These are phyloP conservation scores for Anguilla obscura DNA, from an alignment of 2,797 vertebrate species.

Conservation along the genomic window DNA sequence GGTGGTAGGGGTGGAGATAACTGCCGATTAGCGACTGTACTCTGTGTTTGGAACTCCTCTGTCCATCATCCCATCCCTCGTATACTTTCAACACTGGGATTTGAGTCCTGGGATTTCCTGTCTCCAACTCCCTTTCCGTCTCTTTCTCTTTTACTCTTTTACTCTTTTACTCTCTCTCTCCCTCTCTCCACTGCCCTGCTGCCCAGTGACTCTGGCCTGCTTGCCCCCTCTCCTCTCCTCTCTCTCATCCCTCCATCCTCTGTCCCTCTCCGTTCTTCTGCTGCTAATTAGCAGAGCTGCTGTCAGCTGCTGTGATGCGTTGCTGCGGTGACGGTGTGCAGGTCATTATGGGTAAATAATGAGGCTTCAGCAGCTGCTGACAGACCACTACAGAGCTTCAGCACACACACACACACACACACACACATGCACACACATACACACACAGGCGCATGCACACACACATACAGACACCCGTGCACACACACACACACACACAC, in stretches of 20 bases:
- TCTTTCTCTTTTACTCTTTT: too few species aligned
- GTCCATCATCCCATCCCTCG: too few species aligned
- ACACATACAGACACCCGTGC: slow-evolving; percentile 73
- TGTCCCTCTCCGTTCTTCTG: slow-evolving; percentile 85
- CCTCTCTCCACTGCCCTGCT: neutral
- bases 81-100: too few species aligned
- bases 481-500: slow-evolving; percentile 74
- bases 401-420: slow-evolving; percentile 85
- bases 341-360: slow-evolving; percentile 96
- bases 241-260: slow-evolving; percentile 45
- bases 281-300: slow-evolving; percentile 86
- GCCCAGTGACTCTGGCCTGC: neutral
- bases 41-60: too few species aligned
- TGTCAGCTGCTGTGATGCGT: slow-evolving; percentile 87
- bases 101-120: too few species aligned
- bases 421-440: slow-evolving; percentile 86
- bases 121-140: too few species aligned
- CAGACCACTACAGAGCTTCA: slow-evolving; percentile 59
- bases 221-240: neutral
- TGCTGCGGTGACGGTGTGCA: slow-evolving; percentile 85
- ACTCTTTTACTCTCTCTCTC: neutral
- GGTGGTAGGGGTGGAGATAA: too few species aligned
- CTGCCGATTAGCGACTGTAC: too few species aligned
- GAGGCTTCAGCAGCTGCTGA: slow-evolving; percentile 90
- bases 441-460: slow-evolving; percentile 77